Conservation (phyloP, 2,113 vertebrate species). For the Todiramphus saurophagus region DNA sequence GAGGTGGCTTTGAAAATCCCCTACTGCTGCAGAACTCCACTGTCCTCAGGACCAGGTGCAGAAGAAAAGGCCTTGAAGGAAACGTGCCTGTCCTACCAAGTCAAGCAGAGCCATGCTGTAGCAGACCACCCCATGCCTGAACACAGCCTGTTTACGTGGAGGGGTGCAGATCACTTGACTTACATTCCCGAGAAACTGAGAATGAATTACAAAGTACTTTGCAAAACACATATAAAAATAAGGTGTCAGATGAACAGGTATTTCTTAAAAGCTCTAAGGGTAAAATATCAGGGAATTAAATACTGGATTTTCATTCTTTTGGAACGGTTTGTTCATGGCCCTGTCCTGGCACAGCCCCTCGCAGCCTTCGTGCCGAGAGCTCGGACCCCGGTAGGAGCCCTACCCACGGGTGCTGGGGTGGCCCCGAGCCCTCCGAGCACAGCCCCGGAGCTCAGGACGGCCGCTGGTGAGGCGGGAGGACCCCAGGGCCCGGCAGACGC, state of each 20-base stretch:
- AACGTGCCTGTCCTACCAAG: rapidly evolving
- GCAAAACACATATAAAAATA: neutral
- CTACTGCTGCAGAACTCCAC: rapidly evolving
- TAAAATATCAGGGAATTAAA: neutral
- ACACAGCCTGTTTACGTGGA: neutral
- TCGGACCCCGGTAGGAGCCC: neutral
- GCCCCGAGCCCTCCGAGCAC: neutral
- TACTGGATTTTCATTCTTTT: neutral
- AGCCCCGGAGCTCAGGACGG: neutral
- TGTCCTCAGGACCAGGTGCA: neutral
- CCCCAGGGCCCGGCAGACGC: neutral
- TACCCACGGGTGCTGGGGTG: too few species aligned
- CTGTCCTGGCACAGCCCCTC: neutral
- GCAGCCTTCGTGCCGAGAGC: neutral
- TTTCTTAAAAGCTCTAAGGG: neutral
- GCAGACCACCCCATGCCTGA: neutral
- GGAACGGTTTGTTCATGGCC: rapidly evolving
- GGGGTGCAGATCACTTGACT: neutral
- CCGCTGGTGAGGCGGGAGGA: neutral
- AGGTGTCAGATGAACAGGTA: neutral
- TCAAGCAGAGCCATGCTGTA: neutral
- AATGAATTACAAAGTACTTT: neutral
- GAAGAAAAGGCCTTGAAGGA: neutral
- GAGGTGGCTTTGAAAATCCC: neutral
- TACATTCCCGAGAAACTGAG: neutral